Evolutionary conservation across 2,888 invertebrate species (phyloP), one percentile per base, ranked within the genome.

Genomic region (Subacronicta megacephala): DNA sequence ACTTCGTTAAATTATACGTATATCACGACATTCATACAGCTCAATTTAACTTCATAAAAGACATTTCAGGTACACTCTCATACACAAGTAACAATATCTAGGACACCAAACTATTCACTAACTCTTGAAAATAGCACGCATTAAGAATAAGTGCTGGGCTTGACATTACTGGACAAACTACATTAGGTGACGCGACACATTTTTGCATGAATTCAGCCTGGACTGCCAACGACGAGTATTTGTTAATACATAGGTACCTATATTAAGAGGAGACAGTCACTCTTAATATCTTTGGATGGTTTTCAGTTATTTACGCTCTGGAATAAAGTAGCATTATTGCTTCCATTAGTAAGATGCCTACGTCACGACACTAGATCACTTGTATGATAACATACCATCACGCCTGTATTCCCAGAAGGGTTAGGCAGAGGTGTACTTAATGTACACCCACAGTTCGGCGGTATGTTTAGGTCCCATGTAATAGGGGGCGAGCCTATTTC

Each of bases 171-270:
- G 73, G 75, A 77, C 75, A 71, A 78, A 80, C 53, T 72, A 82
- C 80, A 85, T 85, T 84, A 82, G 76, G 54, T 85, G 85, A 85
- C 78, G 62, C 46, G 57, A 75, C 85, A 83, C 77, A 84, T 84
- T 84, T 78, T 77, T 80, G 76, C 78, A 78, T 80, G 79, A 79
- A 77, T 73, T 65, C 69, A 55, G 70, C 44, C 47, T 47, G 55
- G 60, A 61, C 61, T 55, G 43, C 9, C 43, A 41, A 54, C 52
- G 63, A 62, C 31, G 47, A 53, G 23, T 57, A 42, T 58, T 71
- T 67, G 60, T 71, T 71, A 31, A 31, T 31, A 31, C 31, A n/a
- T 31, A 18, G 18, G 18, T 18, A n/a, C 31, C 31, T 6, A n/a
- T 31, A 31, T 31, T 31, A 31, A 9, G 10, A 50, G 43, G 10